Evolutionary conservation across 2,888 invertebrate species (phyloP).

Genomic region (Steinernema hermaphroditum): DNA sequence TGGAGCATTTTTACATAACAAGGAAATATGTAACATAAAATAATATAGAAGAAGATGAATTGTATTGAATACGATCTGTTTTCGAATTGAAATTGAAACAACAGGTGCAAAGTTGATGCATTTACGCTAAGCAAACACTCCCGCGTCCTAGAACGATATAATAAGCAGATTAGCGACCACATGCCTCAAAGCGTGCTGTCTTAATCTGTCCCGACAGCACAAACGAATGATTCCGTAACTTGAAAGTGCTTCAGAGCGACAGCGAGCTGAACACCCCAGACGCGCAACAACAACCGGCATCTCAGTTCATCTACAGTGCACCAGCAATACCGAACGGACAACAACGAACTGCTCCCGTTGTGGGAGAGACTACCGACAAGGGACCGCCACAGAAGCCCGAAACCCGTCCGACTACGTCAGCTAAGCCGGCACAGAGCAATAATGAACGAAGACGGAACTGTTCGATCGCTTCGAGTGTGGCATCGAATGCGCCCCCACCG

Average conservation of each 20-base stretch:
- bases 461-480: not conserved
- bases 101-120: too few species aligned
- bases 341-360: not conserved
- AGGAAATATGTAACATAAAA: too few species aligned
- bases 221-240: too few species aligned
- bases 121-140: too few species aligned
- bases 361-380: not conserved
- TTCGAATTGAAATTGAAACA: too few species aligned
- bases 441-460: not conserved
- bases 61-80: too few species aligned
- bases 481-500: not conserved
- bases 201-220: too few species aligned
- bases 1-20: too few species aligned
- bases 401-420: not conserved
- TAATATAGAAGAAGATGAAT: too few species aligned
- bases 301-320: constrained; percentile 46
- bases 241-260: constrained; percentile 4
- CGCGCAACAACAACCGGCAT: not conserved
- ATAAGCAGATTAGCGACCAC: too few species aligned
- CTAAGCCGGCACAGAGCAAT: not conserved
- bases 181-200: too few species aligned
- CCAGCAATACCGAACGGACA: constrained; percentile 40
- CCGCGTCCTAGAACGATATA: too few species aligned
- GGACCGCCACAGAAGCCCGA: not conserved
- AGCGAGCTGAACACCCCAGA: constrained; percentile 22